Base-by-base conservation (phyloP, 2,888 invertebrate genomes). In the Cynaeus angustus region DNA sequence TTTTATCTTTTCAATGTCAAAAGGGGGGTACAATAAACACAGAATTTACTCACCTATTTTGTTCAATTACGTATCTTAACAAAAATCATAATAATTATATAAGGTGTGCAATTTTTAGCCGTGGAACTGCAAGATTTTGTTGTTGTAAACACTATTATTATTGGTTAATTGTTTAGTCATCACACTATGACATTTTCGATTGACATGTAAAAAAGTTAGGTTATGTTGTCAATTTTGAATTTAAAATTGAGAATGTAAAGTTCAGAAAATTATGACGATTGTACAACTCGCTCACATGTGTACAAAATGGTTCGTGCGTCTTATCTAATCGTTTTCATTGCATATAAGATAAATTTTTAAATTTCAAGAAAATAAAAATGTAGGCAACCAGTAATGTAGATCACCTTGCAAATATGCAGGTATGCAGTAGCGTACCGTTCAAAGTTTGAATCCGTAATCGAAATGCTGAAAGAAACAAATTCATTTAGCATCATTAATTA, bases 141-240 rank as follows among this genome's bases (percentile, higher is more conserved):
- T n/a, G 46, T 9, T 38, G 56, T 43, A 56, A 56, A 56, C 38
- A 28, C 45, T 28, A 8, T 67, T 67, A 52, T 50, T 67, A 45
- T 68, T 68, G 68, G 10, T 41, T 41, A 41, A 52, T 68, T 68
- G 68, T 68, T 68, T 53, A 68, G 68, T 68, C 68, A 68, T 68
- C 62, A 38, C 55, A 53, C 21, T 58, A 38, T 58, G 64, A 67
- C 61, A 66, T 48, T 66, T 66, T 30, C 1, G 7, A 28, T 13
- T 43, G 65, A 65, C 37, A 26, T 30, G 8, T 8, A 4, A 62
- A 56, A n/a, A 38, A 48, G 41, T 66, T 48, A 58, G 66, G 66
- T 66, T 66, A 66, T 0, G 12, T 48, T 7, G 3, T 10, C 14
- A n/a, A 48, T 21, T 41, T 26, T 10, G 26, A 16, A 33, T 53